Conservation (phyloP, 2,113 vertebrate genomes). For the Baryphthengus martii region DNA sequence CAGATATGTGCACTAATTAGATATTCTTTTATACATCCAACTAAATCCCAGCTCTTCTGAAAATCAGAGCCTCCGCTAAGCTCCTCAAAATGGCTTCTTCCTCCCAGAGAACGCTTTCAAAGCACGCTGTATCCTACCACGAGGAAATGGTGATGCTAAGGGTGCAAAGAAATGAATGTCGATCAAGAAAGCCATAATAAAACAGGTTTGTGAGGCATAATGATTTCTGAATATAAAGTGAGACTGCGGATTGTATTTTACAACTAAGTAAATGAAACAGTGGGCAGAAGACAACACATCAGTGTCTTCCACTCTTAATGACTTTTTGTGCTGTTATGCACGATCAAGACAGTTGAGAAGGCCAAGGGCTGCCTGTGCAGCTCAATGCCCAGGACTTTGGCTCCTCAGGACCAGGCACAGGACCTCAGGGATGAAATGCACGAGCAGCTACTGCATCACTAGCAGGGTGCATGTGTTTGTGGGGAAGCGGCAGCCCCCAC, state of each 20-base stretch:
- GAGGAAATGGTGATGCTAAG: background rate
- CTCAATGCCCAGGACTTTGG: background rate
- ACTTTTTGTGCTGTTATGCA: background rate
- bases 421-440: background rate
- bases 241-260: background rate
- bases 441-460: background rate
- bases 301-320: background rate
- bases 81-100: background rate
- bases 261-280: background rate
- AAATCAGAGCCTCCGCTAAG: background rate
- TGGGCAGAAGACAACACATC: background rate
- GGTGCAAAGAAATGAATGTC: background rate
- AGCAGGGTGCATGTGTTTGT: background rate
- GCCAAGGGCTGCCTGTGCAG: background rate
- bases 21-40: background rate
- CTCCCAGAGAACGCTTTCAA: background rate
- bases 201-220: background rate
- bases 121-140: background rate
- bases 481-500: background rate
- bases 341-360: background rate
- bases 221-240: background rate
- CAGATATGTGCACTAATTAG: background rate
- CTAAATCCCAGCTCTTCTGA: background rate
- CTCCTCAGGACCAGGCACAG: background rate
- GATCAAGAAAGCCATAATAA: background rate